Base-by-base conservation (phyloP, 2,888 invertebrate genomes). In the Crematogaster levior region DNA sequence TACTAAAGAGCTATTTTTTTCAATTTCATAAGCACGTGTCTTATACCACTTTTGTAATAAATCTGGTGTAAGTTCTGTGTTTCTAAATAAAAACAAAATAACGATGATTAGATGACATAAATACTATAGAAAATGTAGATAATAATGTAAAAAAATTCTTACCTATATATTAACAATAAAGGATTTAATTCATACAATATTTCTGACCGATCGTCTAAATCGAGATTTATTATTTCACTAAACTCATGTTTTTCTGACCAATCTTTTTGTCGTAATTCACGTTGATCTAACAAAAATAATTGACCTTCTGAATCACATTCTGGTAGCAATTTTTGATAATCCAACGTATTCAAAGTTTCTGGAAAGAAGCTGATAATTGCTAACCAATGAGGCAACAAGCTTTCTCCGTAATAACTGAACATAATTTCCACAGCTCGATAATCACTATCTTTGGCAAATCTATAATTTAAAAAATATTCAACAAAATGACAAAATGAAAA, bases 391-490 rank as follows among this genome's bases (percentile, higher is more conserved):
- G 95, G 96, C 90, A 96, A 94, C 6, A 96, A 93, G 34, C 95
- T 95, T 0, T 95, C 93, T 61, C 96, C 96, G 86, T 97, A 96
- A 91, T 96, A 96, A 0, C 96, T 96, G 94, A 97, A 96, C 87
- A 97, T 95, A 86, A 96, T 96, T 63, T 96, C 96, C 21, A 97
- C 95, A 1, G 97, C 97, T 82, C 95, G 95, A 88, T 96, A 95
- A 88, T 97, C 96, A 24, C 96, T 95, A 89, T 96, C 96, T 91
- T 96, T 96, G 0, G 97, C 97, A 92, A 97, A 97, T 95, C 97
- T 97, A 92, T 18, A 93, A 92, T 80, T 82, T 75, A 84, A 43
- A 73, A 77, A 90, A 70, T 79, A 77, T 77, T 74, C 15, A 43
- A n/a, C n/a, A n/a, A n/a, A n/a, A n/a, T 72, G 37, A 12, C 21